Conservation (phyloP, 1,140 invertebrate genomes). For the Oncopodura yosiiana region DNA sequence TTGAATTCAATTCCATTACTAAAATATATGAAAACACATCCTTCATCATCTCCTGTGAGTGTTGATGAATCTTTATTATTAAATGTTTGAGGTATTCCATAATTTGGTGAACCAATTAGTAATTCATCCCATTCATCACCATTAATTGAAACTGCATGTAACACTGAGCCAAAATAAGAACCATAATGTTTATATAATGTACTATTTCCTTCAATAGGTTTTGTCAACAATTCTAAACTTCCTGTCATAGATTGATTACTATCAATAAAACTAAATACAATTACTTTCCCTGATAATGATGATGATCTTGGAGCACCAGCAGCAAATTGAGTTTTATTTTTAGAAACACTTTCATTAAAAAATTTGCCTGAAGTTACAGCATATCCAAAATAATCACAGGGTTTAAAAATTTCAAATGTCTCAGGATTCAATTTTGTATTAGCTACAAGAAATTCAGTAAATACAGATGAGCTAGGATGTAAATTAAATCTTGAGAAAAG, state of each 20-base stretch:
- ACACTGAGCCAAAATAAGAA: slow-evolving; percentile 29
- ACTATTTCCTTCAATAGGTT: slow-evolving; percentile 11
- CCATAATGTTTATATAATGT: slow-evolving; percentile 7
- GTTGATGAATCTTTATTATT: slow-evolving; percentile 35
- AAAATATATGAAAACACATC: slow-evolving; percentile 50
- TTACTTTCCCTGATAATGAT: slow-evolving; percentile 17
- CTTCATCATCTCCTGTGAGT: slow-evolving; percentile 44
- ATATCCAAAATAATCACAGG: slow-evolving; percentile 37
- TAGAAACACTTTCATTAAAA: slow-evolving; percentile 5
- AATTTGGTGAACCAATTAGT: too few relatives aligned
- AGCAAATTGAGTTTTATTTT: slow-evolving; percentile 25
- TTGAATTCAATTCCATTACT: slow-evolving; percentile 36
- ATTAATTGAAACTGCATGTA: too few relatives aligned
- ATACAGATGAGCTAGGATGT: neutral
- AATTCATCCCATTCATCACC: too few relatives aligned
- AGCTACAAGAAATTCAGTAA: slow-evolving; percentile 32
- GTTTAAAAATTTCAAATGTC: neutral
- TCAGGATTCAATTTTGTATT: neutral
- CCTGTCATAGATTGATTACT: neutral
- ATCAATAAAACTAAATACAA: slow-evolving; percentile 25
- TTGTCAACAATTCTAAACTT: slow-evolving; percentile 7
- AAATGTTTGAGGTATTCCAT: too few relatives aligned
- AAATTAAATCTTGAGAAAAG: neutral
- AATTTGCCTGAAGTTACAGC: slow-evolving; percentile 30
- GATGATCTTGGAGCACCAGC: slow-evolving; percentile 23